Evolutionary conservation across 1,140 invertebrate species (phyloP).

Genomic region (Nilaparvata lugens): DNA sequence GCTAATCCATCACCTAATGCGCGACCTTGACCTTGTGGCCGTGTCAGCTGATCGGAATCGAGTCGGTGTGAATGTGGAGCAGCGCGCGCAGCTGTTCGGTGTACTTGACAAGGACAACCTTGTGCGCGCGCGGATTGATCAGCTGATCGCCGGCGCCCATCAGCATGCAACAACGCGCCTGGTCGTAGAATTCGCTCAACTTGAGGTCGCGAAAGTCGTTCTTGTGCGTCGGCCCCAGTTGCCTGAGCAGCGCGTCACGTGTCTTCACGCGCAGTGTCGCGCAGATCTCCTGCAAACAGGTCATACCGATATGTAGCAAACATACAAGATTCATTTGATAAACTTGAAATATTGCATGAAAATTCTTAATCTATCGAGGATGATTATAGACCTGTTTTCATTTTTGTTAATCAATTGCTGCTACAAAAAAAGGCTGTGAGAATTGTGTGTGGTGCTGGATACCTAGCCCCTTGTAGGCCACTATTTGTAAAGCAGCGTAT

Average conservation of each 20-base stretch:
- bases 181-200: constrained; percentile 66
- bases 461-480: no score
- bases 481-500: no score
- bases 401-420: no score
- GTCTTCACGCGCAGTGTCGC: constrained; percentile 42
- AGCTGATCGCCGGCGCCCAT: constrained; percentile 64
- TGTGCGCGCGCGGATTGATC: constrained; percentile 48
- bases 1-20: no score
- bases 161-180: constrained; percentile 66
- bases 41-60: constrained; percentile 48
- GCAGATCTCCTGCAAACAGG: constrained; percentile 64
- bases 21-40: no score
- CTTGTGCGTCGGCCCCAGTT: constrained; percentile 43
- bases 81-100: constrained; percentile 65
- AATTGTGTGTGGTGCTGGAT: no score
- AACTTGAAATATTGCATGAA: no score
- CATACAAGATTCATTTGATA: no score
- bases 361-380: no score
- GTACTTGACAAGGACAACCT: constrained; percentile 72
- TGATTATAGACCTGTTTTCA: no score
- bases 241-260: constrained; percentile 58
- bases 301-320: no score
- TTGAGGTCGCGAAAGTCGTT: constrained; percentile 60
- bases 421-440: no score
- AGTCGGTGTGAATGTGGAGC: constrained; percentile 53